These are phyloP conservation scores for Nebria ingens DNA, from an alignment of 1,140 invertebrate genomes.

Conservation along the genomic window DNA sequence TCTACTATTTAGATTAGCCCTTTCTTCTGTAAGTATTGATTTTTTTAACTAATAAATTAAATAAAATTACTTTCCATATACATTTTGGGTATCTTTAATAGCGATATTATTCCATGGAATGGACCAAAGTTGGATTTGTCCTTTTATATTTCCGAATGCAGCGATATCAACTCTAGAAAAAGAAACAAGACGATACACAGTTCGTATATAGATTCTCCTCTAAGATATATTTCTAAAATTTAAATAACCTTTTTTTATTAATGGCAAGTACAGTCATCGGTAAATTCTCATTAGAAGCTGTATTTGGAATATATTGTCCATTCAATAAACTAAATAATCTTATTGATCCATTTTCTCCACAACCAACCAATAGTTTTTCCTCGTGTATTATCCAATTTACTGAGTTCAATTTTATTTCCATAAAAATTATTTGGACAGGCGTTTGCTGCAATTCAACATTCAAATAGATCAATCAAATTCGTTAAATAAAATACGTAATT, in stretches of 20 bases:
- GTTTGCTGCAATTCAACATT: constrained; percentile 23
- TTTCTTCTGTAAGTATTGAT: too few relatives aligned
- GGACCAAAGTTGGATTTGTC: constrained; percentile 28
- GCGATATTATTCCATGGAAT: constrained; percentile 23
- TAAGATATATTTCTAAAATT: background rate
- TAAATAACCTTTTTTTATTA: constrained; percentile 19
- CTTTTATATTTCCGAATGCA: constrained; percentile 24
- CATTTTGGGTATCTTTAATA: background rate
- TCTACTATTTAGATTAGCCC: too few relatives aligned
- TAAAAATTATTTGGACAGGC: constrained; percentile 28
- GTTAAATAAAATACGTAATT: background rate
- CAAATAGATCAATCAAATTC: constrained; percentile 1
- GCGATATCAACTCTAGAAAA: constrained; percentile 25
- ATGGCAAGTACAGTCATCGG: constrained; percentile 17
- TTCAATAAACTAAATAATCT: constrained; percentile 25
- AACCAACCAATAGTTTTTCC: constrained; percentile 26
- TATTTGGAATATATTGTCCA: constrained; percentile 20
- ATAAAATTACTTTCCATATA: constrained; percentile 5
- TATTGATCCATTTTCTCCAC: constrained; percentile 21
- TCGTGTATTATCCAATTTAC: constrained; percentile 27
- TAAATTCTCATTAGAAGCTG: constrained; percentile 17
- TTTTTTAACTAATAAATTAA: too few relatives aligned
- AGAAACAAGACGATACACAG: too few relatives aligned
- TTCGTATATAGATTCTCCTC: constrained; percentile 2
- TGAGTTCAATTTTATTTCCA: constrained; percentile 19